Base-by-base conservation (phyloP, 1,140 invertebrate species). In the Parapsyche elsis region DNA sequence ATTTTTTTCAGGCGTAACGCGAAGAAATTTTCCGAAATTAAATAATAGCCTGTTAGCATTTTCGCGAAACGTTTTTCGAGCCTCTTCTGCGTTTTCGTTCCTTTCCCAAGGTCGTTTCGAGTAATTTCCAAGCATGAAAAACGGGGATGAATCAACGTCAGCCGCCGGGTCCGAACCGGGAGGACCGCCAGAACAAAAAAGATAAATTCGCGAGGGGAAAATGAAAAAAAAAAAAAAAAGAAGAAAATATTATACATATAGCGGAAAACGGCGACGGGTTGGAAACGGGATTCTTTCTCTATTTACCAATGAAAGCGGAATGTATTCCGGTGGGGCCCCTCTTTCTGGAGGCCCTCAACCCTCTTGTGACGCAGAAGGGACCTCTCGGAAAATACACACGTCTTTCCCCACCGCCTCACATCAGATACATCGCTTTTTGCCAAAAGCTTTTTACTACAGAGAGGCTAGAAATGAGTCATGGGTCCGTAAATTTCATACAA, bases 251-350 rank as follows among this genome's bases (percentile, higher is more conserved):
- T 38, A 38, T 38, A 38, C 30, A 38, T 38, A 38, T 21, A 57
- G 1, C 53, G 19, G 10, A 57, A 57, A 57, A 57, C 30, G 30
- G 2, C 30, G 30, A 38, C 30, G 30, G 30, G 30, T 38, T 38
- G 30, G 53, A 57, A 81, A 75, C 57, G 46, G 61, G 73, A 76
- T 81, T 74, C 73, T 81, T 81, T 75, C 30, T 71, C 75, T 81
- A 77, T 81, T 81, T 81, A 61, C 80, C 80, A 81, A 81, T 81
- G 80, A 81, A 81, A 81, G 49, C 75, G 61, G 74, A 77, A 81
- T 77, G 75, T 81, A 81, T 76, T 77, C 80, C 76, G 59, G 80
- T 61, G 80, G 45, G 64, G 79, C 19, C 45, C 79, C 61, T 2
- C 23, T 5, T 24, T 57, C 38, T 44, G 23, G 26, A 38, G 16